Evolutionary conservation across 1,140 invertebrate species (phyloP), one percentile per base, ranked within the genome.

Genomic region (Lerema accius): DNA sequence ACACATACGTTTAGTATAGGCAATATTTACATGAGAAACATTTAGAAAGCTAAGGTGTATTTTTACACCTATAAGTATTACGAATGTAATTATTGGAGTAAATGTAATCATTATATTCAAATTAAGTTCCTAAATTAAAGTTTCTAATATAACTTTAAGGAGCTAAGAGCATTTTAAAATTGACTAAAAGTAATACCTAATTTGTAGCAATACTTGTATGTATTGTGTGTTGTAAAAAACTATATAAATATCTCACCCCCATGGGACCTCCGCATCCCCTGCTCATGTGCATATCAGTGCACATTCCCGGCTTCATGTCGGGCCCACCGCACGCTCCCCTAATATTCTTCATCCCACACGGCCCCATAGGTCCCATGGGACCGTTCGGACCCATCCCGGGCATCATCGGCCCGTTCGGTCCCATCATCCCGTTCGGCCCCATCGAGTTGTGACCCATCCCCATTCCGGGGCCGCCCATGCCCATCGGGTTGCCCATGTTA

Each of bases 401-500:
- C 77, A 91, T 91, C 86, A 91, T 91, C 4, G 89, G 89, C 4
- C 89, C 89, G 19, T 91, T 91, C 0, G 90, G 90, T 17, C 90
- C 90, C 89, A 91, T 91, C 88, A 91, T 90, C 2, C 90, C 90
- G 56, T 89, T 89, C 62, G 88, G 88, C 5, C 89, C 89, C 86
- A 91, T 90, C n/a, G 83, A 84, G 9, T 84, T 86, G 50, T 90
- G 89, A n/a, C 86, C 84, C 88, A 90, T 90, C 10, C 80, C 81
- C 82, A 90, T 91, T 15, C 87, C 86, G 15, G 83, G 83, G 9
- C 84, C 81, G 16, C 82, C 84, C 87, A 91, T 90, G 43, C 84
- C 82, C 76, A 90, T 90, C 45, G 80, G 85, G 1, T 87, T 82
- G 3, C 87, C 87, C 88, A 91, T 89, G 42, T 85, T 90, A 0